Percentiles rank a stretch among this genome's conserved stretches.
Evolutionary conservation across 2,888 invertebrate genomes (phyloP).

Genomic region (Smittia sp.): DNA sequence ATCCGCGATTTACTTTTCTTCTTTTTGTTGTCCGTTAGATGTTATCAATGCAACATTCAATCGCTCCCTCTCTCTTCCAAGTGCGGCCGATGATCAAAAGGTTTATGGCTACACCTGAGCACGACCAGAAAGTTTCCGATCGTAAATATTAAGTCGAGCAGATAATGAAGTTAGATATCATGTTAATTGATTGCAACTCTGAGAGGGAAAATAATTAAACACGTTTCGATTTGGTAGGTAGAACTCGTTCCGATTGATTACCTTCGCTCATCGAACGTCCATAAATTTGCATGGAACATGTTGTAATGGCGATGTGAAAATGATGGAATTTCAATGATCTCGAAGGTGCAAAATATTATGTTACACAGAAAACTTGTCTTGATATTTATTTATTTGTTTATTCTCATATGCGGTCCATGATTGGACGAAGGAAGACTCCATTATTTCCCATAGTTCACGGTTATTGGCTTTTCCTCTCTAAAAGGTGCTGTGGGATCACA

Average conservation of each 20-base stretch:
- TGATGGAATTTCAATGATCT: not conserved
- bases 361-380: no score
- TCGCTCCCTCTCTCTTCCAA: not conserved
- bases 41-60: not conserved
- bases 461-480: no score
- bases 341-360: no score
- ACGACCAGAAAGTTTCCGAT: not conserved
- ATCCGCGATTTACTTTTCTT: not conserved
- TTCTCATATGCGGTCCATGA: no score
- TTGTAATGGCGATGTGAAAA: not conserved
- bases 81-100: not conserved
- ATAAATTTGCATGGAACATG: slow-evolving; percentile 10
- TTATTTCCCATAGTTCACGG: no score
- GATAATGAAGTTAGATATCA: slow-evolving; percentile 11
- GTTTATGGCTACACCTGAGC: not conserved
- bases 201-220: slow-evolving; percentile 51
- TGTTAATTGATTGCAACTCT: slow-evolving; percentile 58
- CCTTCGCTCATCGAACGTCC: not conserved
- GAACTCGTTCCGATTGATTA: slow-evolving; percentile 40
- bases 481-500: no score
- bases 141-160: slow-evolving; percentile 8
- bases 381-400: no score
- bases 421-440: no score
- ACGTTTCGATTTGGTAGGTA: slow-evolving; percentile 57
- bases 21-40: not conserved